Base-by-base conservation (phyloP, 1,140 invertebrate genomes). In the Dendroctonus ponderosae region DNA sequence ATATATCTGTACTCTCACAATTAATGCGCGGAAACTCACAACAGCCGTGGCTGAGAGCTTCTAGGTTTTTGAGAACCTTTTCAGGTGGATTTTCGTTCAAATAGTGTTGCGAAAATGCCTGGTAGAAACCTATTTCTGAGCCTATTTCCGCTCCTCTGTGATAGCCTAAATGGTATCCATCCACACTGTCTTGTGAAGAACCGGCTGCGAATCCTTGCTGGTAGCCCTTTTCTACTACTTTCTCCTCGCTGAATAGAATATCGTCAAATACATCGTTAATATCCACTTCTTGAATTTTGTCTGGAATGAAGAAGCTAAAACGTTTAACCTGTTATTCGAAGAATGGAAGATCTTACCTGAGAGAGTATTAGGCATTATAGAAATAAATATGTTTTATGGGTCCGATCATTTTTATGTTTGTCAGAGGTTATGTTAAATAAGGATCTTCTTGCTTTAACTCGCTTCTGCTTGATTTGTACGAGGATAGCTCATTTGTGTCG, bases 21-120 rank as follows among this genome's bases (percentile, higher is more conserved):
- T 91, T 91, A n/a, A 75, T 78, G 37, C 70, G 74, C 0, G 89
- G 89, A 79, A 91, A 91, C 15, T 76, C 65, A n/a, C 85, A 76
- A 66, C 91, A 85, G 14, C 85, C 75, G 12, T 82, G 72, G 46
- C 85, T 80, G 0, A 91, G 74, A 71, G 84, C 84, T 15, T 80
- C 70, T 40, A 88, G 78, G 42, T 80, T 77, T 46, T 80, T 81
- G 2, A 81, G n/a, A 37, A 84, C 73, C 81, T 86, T 88, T 12
- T 83, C 80, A 58, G 44, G 64, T 3, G 37, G 11, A 38, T 40
- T 63, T 39, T 71, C 12, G 12, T 70, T 50, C 61, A 82, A 63
- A 64, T 80, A 76, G 42, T 76, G 67, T 41, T 78, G 78, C 37
- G 82, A 76, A 37, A 83, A 79, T 7, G 82, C 83, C 7, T 82